Evolutionary conservation across 2,888 invertebrate genomes (phyloP), one percentile per base, ranked within the genome.

Genomic region (Steinernema hermaphroditum): DNA sequence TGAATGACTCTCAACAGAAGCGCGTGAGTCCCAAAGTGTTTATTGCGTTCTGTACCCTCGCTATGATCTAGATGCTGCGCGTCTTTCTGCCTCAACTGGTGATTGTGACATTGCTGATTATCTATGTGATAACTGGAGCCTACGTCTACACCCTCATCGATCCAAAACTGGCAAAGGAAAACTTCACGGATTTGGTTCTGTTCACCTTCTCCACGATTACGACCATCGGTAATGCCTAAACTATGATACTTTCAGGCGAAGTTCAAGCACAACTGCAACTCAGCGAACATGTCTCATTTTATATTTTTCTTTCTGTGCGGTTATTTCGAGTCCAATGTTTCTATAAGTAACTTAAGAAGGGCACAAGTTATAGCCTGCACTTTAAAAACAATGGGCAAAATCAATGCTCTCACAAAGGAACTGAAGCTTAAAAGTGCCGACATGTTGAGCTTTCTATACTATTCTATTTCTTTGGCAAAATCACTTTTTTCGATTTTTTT

Each of bases 201-300:
- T 75, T 75, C 54, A 70, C 71, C 68, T 75, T 75, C 34, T 68
- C 54, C 19, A 75, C 75, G 12, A 37, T 75, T 24, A 57, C 75
- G 16, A 75, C 75, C 0, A 75, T 75, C 46, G 75, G 74, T 74
- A 37, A 4, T n/a, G 22, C 0, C 68, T 0, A 2, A 19, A 27
- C 24, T 24, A 2, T 46, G 16, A 2, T 14, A 46, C 16, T 16
- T 12, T 1, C 4, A 70, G 6, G 29, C 19, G 16, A n/a, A n/a
- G n/a, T n/a, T n/a, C n/a, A n/a, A n/a, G n/a, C 0, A 32, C 8
- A 32, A 32, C 12, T 24, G 4, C n/a, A n/a, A n/a, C n/a, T n/a
- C n/a, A n/a, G n/a, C n/a, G n/a, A n/a, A n/a, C n/a, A n/a, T n/a
- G n/a, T n/a, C n/a, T n/a, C n/a, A n/a, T n/a, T n/a, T n/a, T n/a